Evolutionary conservation across 2,888 invertebrate species (phyloP).

Genomic region (Scrobipalpa atriplicella): DNA sequence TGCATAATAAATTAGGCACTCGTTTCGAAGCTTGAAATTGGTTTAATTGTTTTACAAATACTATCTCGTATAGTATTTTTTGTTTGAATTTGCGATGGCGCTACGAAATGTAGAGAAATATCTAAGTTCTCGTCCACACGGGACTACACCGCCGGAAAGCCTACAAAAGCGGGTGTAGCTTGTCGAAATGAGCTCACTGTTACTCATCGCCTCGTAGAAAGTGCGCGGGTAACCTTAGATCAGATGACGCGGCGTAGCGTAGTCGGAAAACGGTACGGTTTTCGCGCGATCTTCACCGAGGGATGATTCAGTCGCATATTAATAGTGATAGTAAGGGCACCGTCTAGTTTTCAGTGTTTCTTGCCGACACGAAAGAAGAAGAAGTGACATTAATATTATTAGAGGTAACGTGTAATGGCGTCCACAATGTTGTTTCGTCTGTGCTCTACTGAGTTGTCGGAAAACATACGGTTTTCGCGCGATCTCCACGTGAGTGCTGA

Average conservation of each 20-base stretch:
- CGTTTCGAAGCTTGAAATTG: too few relatives aligned
- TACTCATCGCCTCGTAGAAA: constrained; percentile 69
- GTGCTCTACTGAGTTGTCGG: too few relatives aligned
- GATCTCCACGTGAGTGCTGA: too few relatives aligned
- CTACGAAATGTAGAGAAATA: not conserved
- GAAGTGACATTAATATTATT: too few relatives aligned
- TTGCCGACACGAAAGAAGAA: too few relatives aligned
- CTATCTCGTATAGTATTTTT: not conserved
- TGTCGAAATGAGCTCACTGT: constrained; percentile 54
- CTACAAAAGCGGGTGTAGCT: constrained; percentile 62
- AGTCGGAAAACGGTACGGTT: not conserved
- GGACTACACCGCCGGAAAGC: constrained; percentile 62
- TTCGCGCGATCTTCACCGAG: not conserved
- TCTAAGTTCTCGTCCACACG: constrained; percentile 31
- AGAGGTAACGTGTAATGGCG: not conserved
- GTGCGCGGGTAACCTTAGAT: constrained; percentile 39
- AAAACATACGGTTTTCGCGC: too few relatives aligned
- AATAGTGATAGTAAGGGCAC: too few relatives aligned
- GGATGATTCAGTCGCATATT: not conserved
- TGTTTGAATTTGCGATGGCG: not conserved
- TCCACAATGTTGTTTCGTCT: too few relatives aligned
- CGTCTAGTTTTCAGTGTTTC: too few relatives aligned
- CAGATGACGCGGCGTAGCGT: constrained; percentile 9
- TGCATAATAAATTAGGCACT: too few relatives aligned
- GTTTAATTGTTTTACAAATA: too few relatives aligned